Evolutionary conservation across 2,888 invertebrate species (phyloP), one percentile per base, ranked within the genome.

Genomic region (Chloromyia formosa): DNA sequence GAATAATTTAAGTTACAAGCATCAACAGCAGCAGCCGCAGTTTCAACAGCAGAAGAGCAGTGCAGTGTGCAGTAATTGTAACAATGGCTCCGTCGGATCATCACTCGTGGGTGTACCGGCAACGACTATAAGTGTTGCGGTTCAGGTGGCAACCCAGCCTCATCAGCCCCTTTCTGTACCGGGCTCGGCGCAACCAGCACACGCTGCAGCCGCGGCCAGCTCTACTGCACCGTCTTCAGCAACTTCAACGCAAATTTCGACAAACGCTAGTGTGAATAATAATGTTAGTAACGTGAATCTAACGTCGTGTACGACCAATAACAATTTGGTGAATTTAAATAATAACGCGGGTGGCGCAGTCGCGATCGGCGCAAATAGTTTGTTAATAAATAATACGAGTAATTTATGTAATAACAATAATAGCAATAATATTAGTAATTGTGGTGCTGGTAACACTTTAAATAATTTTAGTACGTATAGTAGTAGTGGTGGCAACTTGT

Each of bases 401-500:
- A 78, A 78, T 76, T 77, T 79, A 78, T 79, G 78, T 78, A 79
- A 78, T 78, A 79, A 78, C 76, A 79, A 79, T 78, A 80, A 79
- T 79, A 80, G 78, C 79, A 79, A 79, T 78, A 79, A 78, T 78
- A 78, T 76, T 76, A 78, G 75, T 79, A 78, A 78, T 78, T 78
- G 78, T 79, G 80, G 79, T 79, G 77, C 77, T 77, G 77, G 77
- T 75, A 75, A 75, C 62, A 74, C 62, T 72, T 76, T 76, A 76
- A 76, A 72, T 80, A 82, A 81, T 78, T 76, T 68, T 76, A 74
- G 56, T 68, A 66, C 74, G 66, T 76, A 76, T 76, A 64, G 74
- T 60, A 83, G 81, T 81, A 20, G 22, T 45, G 49, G 49, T 45
- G 27, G 27, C 27, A 35, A 35, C 7, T 66, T 49, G 20, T 20